These are phyloP conservation scores for Ptiloglossa arizonensis DNA, from an alignment of 1,140 invertebrate species.

Conservation along the genomic window DNA sequence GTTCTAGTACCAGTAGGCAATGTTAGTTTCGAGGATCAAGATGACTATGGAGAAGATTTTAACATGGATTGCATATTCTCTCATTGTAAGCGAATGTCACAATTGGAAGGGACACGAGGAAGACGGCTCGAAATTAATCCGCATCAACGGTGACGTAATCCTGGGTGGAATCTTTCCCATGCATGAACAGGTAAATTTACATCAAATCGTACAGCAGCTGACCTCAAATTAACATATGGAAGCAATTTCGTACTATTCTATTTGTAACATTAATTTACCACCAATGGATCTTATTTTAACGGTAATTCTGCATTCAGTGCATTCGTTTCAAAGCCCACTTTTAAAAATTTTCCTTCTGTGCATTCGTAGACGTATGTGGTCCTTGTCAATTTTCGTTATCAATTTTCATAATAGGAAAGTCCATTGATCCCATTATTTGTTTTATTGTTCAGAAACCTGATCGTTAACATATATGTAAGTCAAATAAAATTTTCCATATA, in stretches of 20 bases:
- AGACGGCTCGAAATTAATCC: conserved; percentile 78
- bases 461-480: too few species aligned
- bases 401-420: too few species aligned
- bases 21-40: conserved; percentile 24
- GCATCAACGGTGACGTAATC: conserved; percentile 85
- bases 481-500: too few species aligned
- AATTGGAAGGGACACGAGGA: conserved; percentile 66
- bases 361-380: too few species aligned
- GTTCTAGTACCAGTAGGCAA: conserved; percentile 1
- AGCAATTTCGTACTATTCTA: neutral
- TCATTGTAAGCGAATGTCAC: conserved; percentile 63
- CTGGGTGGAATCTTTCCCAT: conserved; percentile 90
- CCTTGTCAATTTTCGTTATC: too few species aligned
- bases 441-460: too few species aligned
- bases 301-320: too few species aligned
- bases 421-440: too few species aligned
- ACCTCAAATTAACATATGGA: neutral
- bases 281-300: too few species aligned
- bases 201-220: neutral
- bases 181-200: conserved; percentile 83
- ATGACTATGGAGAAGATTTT: conserved; percentile 63
- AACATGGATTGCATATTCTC: conserved; percentile 59
- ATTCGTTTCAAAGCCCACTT: too few species aligned
- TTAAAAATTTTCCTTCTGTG: too few species aligned
- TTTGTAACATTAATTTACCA: conserved; percentile 14